These are phyloP conservation scores for Aplodontia rufa DNA, from an alignment of 2,113 vertebrate species.

Conservation along the genomic window DNA sequence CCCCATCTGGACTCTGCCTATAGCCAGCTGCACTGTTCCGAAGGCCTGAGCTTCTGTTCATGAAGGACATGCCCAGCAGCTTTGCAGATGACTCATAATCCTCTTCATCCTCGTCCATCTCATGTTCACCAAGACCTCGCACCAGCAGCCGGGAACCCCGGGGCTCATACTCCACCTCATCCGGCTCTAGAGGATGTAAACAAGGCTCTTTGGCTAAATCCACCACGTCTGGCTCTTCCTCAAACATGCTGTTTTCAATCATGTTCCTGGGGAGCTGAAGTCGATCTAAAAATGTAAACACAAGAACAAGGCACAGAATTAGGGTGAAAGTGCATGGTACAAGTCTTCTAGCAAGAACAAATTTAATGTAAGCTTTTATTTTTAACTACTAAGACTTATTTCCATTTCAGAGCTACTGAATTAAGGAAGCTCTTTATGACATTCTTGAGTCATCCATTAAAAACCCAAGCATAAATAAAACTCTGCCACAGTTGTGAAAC, in stretches of 20 bases:
- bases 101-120: slow-evolving; percentile 96
- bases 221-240: slow-evolving; percentile 97
- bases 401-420: slow-evolving; percentile 23
- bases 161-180: slow-evolving; percentile 94
- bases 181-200: slow-evolving; percentile 95
- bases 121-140: slow-evolving; percentile 95
- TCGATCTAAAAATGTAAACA: slow-evolving; percentile 86
- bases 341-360: not conserved
- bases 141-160: slow-evolving; percentile 95
- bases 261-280: slow-evolving; percentile 95
- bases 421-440: slow-evolving; percentile 16
- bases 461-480: slow-evolving; percentile 49
- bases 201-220: slow-evolving; percentile 95
- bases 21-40: slow-evolving; percentile 86
- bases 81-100: slow-evolving; percentile 97
- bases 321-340: not conserved
- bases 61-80: slow-evolving; percentile 97
- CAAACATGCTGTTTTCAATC: slow-evolving; percentile 99
- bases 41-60: slow-evolving; percentile 94
- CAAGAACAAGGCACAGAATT: slow-evolving; percentile 26
- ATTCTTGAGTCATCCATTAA: slow-evolving; percentile 29
- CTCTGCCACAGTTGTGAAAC: not conserved
- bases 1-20: slow-evolving; percentile 85
- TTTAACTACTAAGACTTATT: slow-evolving; percentile 32
- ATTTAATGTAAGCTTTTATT: not conserved